These are phyloP conservation scores for Lipophrys pholis DNA, from an alignment of 2,113 vertebrate genomes.

Conservation along the genomic window DNA sequence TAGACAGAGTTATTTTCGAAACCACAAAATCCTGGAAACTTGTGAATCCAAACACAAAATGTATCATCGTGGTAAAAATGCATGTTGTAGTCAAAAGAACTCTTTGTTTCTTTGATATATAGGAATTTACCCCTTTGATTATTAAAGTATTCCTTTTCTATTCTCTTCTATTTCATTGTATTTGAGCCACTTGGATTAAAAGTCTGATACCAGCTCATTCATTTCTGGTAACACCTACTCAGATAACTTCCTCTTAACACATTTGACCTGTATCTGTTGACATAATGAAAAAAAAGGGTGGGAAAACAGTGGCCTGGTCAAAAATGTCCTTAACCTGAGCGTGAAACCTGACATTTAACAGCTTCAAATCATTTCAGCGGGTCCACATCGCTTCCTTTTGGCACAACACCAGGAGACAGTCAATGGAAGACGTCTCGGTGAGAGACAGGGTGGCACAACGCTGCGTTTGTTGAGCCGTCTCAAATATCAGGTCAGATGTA, in stretches of 20 bases:
- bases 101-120: no score
- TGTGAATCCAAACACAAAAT: no score
- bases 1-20: no score
- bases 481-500: conserved; percentile 49
- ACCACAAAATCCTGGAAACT: no score
- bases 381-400: background rate
- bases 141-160: no score
- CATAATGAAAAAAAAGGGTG: background rate
- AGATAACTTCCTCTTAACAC: background rate
- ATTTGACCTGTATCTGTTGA: background rate
- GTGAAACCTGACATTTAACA: background rate
- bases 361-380: background rate
- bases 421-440: background rate
- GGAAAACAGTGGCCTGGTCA: background rate
- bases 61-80: no score
- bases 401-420: conserved; percentile 2
- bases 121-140: no score
- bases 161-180: no score
- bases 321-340: background rate
- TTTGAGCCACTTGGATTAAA: no score
- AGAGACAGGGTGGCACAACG: conserved; percentile 9
- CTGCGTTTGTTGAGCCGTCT: conserved; percentile 13
- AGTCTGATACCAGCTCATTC: no score
- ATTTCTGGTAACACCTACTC: no score
- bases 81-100: no score